These are phyloP conservation scores for Dermochelys coriacea DNA, from an alignment of 2,797 vertebrate species.

Conservation along the genomic window DNA sequence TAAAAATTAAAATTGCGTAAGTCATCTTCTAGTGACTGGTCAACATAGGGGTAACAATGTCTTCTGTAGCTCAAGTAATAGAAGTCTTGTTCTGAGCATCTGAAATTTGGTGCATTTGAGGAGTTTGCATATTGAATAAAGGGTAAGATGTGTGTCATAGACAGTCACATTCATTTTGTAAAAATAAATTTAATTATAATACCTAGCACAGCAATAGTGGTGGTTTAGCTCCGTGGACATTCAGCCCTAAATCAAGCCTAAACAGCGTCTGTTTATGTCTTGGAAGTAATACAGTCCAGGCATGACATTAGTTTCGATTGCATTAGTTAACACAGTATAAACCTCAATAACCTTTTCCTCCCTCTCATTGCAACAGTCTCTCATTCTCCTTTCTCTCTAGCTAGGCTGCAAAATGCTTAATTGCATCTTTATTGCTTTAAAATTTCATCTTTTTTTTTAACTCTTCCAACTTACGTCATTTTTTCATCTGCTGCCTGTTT, in stretches of 20 bases:
- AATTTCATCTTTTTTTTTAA: slow-evolving; percentile 23
- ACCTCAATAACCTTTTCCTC: slow-evolving; percentile 62
- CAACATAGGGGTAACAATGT: background rate
- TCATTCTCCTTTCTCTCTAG: slow-evolving; percentile 37
- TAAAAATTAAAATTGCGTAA: too few relatives aligned
- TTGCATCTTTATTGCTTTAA: slow-evolving; percentile 32
- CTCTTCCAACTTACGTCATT: slow-evolving; percentile 16
- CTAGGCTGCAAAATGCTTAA: slow-evolving; percentile 42
- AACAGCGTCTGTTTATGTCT: slow-evolving; percentile 62
- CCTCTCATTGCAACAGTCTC: slow-evolving; percentile 41
- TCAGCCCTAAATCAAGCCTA: slow-evolving; percentile 45
- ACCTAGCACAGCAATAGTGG: slow-evolving; percentile 37
- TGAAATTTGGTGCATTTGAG: slow-evolving; percentile 21
- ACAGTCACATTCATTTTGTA: slow-evolving; percentile 55
- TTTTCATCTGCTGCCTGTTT: background rate
- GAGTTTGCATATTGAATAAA: slow-evolving; percentile 3
- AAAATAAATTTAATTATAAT: slow-evolving; percentile 51
- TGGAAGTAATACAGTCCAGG: slow-evolving; percentile 67
- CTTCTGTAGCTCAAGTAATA: background rate
- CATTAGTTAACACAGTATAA: slow-evolving; percentile 76
- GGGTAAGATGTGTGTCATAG: slow-evolving; percentile 27
- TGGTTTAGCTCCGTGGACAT: slow-evolving; percentile 31
- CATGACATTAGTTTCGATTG: slow-evolving; percentile 67
- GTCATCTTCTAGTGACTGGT: background rate
- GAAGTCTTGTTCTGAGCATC: background rate